These are phyloP conservation scores for Pseudotriccus pelzelni DNA, from an alignment of 2,797 vertebrate genomes.

Conservation along the genomic window DNA sequence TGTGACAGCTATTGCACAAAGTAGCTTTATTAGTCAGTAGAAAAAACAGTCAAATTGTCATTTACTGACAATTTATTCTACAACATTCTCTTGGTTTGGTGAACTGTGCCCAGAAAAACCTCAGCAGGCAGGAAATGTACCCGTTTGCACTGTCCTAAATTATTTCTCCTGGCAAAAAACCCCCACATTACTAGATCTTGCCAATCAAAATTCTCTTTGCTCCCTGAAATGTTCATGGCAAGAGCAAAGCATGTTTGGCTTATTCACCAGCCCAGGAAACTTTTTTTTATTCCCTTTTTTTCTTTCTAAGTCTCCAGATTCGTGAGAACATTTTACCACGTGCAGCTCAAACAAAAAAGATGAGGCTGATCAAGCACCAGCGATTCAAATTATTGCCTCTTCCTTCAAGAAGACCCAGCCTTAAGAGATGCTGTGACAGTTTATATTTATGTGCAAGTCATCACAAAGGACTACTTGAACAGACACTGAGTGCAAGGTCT, in stretches of 20 bases:
- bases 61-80: conserved; percentile 1
- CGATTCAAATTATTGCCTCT: not conserved
- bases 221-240: not conserved
- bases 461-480: not conserved
- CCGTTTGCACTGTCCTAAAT: not conserved
- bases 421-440: not conserved
- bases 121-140: conserved; percentile 1
- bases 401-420: not conserved
- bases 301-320: not conserved
- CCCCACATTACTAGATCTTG: not conserved
- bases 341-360: not conserved
- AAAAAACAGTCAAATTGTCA: not conserved
- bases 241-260: not conserved
- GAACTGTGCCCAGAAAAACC: conserved; percentile 15
- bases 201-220: not conserved
- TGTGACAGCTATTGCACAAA: not conserved
- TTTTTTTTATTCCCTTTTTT: not conserved
- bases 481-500: not conserved
- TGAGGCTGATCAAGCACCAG: not conserved
- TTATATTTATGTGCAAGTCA: not conserved
- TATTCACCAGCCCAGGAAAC: not conserved
- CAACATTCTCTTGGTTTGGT: not conserved
- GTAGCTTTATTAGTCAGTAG: not conserved
- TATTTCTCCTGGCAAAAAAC: conserved; percentile 32
- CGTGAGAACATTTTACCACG: not conserved